Evolutionary conservation across 1,140 invertebrate species (phyloP).

Genomic region (Sitobion miscanthi): DNA sequence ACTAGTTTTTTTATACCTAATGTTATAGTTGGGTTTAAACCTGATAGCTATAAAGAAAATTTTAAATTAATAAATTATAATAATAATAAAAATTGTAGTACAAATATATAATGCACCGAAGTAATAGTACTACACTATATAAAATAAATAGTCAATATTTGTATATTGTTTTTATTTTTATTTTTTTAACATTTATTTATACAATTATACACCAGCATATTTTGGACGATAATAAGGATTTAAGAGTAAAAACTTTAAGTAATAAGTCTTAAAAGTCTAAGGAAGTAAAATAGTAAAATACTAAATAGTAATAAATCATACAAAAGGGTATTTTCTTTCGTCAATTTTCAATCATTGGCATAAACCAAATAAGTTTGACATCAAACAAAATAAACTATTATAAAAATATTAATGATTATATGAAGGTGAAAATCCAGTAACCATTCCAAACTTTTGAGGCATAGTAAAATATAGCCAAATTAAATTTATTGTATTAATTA

Average conservation of each 20-base stretch:
- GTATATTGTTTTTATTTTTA: neutral
- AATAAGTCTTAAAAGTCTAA: neutral
- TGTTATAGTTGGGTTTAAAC: no score
- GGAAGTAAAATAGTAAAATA: neutral
- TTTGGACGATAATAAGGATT: neutral
- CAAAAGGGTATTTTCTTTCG: neutral
- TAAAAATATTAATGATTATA: neutral
- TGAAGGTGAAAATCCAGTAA: constrained; percentile 33
- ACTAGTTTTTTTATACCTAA: neutral
- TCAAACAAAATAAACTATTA: neutral
- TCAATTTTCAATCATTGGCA: neutral
- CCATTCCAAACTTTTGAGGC: constrained; percentile 8
- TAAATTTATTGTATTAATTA: constrained; percentile 28
- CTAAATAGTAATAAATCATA: neutral
- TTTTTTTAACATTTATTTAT: neutral
- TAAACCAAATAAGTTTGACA: neutral
- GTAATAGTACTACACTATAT: neutral
- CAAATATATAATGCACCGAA: neutral
- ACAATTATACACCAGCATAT: neutral
- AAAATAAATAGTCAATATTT: neutral
- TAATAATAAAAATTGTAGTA: neutral
- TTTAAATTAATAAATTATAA: neutral
- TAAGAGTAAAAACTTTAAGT: neutral
- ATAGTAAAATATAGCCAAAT: constrained; percentile 10
- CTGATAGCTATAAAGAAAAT: neutral